phyloP scores from a whole-genome alignment of 2,888 invertebrate genomes.

The Tanytarsus gracilentus region DNA sequence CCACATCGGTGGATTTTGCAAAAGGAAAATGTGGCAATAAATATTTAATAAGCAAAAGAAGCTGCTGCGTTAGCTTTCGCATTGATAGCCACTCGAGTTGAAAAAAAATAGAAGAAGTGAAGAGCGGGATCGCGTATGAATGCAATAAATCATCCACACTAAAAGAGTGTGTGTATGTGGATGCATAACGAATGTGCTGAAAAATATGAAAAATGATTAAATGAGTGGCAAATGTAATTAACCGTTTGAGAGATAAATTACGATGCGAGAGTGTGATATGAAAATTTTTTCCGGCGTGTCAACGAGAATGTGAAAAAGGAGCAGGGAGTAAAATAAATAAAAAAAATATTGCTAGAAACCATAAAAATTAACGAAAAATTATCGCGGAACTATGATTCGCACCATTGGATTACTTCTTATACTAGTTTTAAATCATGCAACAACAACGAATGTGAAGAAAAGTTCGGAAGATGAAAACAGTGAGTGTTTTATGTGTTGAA shows the following conservation, averaged over 20 bases:
- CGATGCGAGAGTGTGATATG: slow-evolving; percentile 1
- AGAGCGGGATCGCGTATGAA: too few species aligned
- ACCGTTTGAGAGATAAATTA: slow-evolving; percentile 24
- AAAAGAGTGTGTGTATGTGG: not conserved
- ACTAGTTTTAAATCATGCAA: slow-evolving; percentile 24
- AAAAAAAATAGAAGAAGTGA: too few species aligned
- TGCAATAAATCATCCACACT: slow-evolving; percentile 19
- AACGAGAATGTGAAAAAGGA: not conserved
- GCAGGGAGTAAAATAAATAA: not conserved
- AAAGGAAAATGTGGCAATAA: too few species aligned
- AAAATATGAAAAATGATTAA: slow-evolving; percentile 26
- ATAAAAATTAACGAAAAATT: not conserved
- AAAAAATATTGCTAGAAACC: not conserved
- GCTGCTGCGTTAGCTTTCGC: too few species aligned
- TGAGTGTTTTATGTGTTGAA: slow-evolving; percentile 1
- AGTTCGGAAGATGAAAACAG: slow-evolving; percentile 26
- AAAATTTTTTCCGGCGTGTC: not conserved
- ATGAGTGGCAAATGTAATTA: slow-evolving; percentile 29
- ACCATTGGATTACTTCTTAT: slow-evolving; percentile 24
- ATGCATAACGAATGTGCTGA: not conserved
- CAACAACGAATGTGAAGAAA: slow-evolving; percentile 20
- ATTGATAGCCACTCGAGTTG: too few species aligned
- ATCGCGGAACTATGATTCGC: slow-evolving; percentile 11
- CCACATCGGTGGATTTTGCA: too few species aligned
- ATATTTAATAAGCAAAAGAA: too few species aligned